Percentiles rank a stretch among this genome's conserved stretches.
Evolutionary conservation across 2,113 vertebrate genomes (phyloP).

Genomic region (Eonycteris spelaea): DNA sequence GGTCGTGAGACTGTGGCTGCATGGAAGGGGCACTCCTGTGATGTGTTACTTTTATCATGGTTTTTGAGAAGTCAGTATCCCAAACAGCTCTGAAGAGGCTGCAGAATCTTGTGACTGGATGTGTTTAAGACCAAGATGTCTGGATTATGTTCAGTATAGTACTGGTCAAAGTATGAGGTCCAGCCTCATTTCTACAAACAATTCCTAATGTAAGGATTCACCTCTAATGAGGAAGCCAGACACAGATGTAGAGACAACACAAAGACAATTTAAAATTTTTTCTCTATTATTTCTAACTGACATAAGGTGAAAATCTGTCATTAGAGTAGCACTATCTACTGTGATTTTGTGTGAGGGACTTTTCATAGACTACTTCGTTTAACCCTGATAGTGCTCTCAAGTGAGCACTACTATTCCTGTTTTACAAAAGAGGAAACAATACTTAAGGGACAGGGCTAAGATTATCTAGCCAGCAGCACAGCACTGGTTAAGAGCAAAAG

Average conservation of each 20-base stretch:
- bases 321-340: neutral
- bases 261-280: neutral
- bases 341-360: neutral
- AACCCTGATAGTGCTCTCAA: neutral
- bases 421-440: neutral
- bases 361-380: neutral
- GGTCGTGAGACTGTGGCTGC: neutral
- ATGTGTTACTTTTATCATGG: neutral
- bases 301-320: neutral
- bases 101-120: neutral
- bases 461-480: neutral
- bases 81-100: neutral
- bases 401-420: neutral
- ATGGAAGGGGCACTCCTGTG: neutral
- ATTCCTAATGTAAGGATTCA: neutral
- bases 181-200: neutral
- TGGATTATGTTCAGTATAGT: neutral
- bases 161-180: neutral
- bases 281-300: neutral
- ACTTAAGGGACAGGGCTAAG: neutral
- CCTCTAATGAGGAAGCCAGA: constrained; percentile 14
- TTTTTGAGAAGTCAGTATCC: constrained; percentile 17
- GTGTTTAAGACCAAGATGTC: constrained; percentile 19
- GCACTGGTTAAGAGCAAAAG: neutral
- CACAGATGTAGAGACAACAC: neutral